Evolutionary conservation across 2,888 invertebrate species (phyloP).

Genomic region (Blomia tropicalis): DNA sequence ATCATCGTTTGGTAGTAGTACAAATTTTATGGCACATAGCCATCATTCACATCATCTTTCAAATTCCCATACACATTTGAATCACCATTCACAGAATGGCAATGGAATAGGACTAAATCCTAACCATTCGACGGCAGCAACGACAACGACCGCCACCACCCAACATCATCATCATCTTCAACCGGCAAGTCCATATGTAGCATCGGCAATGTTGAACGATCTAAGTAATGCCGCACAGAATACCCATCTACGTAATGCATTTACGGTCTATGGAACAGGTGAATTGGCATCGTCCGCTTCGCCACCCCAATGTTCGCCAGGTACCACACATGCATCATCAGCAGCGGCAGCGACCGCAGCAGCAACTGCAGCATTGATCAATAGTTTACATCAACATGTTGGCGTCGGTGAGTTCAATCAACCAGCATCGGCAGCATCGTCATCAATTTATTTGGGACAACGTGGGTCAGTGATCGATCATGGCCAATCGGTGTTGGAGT

Average conservation of each 20-base stretch:
- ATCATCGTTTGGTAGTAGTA: neutral
- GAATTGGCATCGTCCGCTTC: neutral
- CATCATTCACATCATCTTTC: no score
- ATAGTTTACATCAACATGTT: neutral
- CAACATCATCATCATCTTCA: neutral
- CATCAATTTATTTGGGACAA: neutral
- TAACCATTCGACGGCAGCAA: neutral
- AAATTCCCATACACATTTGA: no score
- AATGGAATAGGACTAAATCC: neutral
- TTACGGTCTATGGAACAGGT: neutral
- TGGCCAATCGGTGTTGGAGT: neutral
- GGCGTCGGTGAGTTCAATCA: slow-evolving; percentile 5
- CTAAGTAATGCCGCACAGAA: neutral
- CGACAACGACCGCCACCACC: neutral
- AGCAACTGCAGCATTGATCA: slow-evolving; percentile 1
- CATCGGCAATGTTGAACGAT: slow-evolving; percentile 4
- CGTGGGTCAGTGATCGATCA: neutral
- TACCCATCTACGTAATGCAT: neutral
- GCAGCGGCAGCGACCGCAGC: no score
- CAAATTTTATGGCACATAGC: neutral
- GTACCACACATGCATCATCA: neutral
- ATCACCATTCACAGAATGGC: neutral
- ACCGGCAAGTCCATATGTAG: neutral
- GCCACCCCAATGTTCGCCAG: neutral
- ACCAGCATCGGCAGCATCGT: no score